Evolutionary conservation across 2,797 vertebrate species (phyloP).

Genomic region (Notolepis coatsorum): DNA sequence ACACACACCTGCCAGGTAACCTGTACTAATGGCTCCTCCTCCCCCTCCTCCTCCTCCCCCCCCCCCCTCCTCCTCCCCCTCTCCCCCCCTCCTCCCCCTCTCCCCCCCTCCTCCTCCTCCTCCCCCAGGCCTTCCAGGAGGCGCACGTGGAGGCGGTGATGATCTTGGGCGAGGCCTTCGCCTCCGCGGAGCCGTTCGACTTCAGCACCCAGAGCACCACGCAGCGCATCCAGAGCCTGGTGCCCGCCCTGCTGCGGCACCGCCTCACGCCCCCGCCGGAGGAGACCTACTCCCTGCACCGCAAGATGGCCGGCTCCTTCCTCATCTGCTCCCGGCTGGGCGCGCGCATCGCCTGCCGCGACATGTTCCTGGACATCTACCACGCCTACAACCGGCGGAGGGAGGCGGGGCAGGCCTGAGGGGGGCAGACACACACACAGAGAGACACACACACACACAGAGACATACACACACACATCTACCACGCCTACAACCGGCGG

Average conservation of each 20-base stretch:
- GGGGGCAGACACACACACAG: conserved; percentile 46
- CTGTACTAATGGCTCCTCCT: too few species aligned
- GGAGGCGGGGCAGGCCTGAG: conserved; percentile 21
- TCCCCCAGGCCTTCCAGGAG: conserved; percentile 81
- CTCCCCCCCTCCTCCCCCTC: background rate
- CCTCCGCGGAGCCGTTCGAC: conserved; percentile 81
- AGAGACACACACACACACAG: too few species aligned
- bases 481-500: too few species aligned
- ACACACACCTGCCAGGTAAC: too few species aligned
- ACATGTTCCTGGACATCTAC: conserved; percentile 88
- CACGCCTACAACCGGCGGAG: conserved; percentile 65
- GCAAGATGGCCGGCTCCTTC: conserved; percentile 94
- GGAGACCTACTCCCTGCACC: conserved; percentile 91
- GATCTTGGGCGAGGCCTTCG: conserved; percentile 91
- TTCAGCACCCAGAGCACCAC: conserved; percentile 88
- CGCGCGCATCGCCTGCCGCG: conserved; percentile 81
- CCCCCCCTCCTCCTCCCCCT: conserved; percentile 4
- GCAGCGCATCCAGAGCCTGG: conserved; percentile 83
- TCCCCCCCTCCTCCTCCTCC: background rate
- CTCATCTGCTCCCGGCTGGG: conserved; percentile 91
- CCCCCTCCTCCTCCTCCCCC: conserved; percentile 1
- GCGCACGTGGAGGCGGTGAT: conserved; percentile 92
- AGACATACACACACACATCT: too few species aligned
- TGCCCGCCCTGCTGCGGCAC: conserved; percentile 88
- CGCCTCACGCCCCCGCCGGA: conserved; percentile 90